Evolutionary conservation across 2,797 vertebrate species (phyloP), one percentile per base, ranked within the genome.

Genomic region (Lacerta viridis): DNA sequence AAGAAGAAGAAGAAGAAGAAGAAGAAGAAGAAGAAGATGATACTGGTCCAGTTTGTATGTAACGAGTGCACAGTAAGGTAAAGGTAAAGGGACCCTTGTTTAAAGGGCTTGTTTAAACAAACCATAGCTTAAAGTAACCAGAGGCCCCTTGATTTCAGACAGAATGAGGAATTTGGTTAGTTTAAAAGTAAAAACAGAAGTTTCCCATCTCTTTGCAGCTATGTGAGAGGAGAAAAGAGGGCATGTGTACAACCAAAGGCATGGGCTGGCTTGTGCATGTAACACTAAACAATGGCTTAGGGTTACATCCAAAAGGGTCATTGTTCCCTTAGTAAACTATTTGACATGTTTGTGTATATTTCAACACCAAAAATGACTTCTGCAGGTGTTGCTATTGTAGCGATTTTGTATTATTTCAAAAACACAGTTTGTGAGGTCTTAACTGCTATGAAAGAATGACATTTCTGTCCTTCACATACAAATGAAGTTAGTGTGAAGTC

Each of bases 311-410:
- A 94, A 94, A 90, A 84, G 75, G 82, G 90, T 83, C 94, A 94
- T 89, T 33, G 79, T 94, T 95, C 87, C 82, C 87, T 94, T 95
- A 95, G 92, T 91, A 93, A 77, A 94, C 93, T 94, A 90, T 6
- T 72, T 89, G 87, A 93, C 93, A 93, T 87, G 33, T 93, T 95
- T 83, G 86, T 94, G 94, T 94, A 59, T 85, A 80, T 90, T 82
- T 91, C 50, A 88, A 92, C 90, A 82, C 92, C 23, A 25, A 29
- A 18, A 79, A 18, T 41, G 29, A 5, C 0, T 68, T 82, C 87
- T 84, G 64, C 93, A 89, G 61, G 25, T 93, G 95, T 95, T 95
- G 36, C 94, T 92, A 83, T 43, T 29, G 90, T 95, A 93, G 85
- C 85, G 91, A 0, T 0, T 91, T 95, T 84, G 79, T 93, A 29